Evolutionary conservation across 2,797 vertebrate species (phyloP).

Genomic region (Micromesistius poutassou): DNA sequence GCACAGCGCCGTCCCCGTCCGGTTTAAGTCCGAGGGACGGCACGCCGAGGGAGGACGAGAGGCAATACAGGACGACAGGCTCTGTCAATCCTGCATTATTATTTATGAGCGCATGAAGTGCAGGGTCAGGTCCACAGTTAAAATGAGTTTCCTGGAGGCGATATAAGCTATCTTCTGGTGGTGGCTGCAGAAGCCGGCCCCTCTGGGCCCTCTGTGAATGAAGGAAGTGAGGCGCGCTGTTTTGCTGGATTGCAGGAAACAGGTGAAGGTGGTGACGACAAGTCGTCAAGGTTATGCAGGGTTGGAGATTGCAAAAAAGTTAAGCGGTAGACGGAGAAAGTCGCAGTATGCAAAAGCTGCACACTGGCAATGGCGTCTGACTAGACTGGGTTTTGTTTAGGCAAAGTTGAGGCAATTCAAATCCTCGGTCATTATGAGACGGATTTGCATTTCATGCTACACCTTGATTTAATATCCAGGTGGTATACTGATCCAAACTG

Average conservation of each 20-base stretch:
- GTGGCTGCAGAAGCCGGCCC: constrained; percentile 43
- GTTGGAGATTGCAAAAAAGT: neutral
- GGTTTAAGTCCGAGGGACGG: neutral
- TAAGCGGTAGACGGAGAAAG: neutral
- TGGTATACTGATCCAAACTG: neutral
- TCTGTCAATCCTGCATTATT: constrained; percentile 58
- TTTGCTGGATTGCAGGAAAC: neutral
- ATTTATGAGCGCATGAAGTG: constrained; percentile 70
- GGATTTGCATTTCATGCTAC: neutral
- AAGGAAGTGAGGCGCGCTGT: constrained; percentile 18
- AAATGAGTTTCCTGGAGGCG: constrained; percentile 59
- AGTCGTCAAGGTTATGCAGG: constrained; percentile 9
- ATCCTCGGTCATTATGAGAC: neutral
- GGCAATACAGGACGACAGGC: constrained; percentile 41
- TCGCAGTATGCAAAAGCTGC: neutral
- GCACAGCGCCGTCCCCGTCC: neutral
- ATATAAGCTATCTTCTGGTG: constrained; percentile 52
- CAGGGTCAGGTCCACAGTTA: constrained; percentile 66
- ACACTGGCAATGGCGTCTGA: neutral
- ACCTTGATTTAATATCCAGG: neutral
- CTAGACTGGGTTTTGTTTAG: neutral
- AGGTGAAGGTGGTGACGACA: constrained; percentile 9
- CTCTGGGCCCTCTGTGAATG: constrained; percentile 32
- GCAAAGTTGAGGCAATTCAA: neutral
- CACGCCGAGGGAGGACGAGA: constrained; percentile 18